Evolutionary conservation across 2,113 vertebrate genomes (phyloP).

Genomic region (Tapirus terrestris): DNA sequence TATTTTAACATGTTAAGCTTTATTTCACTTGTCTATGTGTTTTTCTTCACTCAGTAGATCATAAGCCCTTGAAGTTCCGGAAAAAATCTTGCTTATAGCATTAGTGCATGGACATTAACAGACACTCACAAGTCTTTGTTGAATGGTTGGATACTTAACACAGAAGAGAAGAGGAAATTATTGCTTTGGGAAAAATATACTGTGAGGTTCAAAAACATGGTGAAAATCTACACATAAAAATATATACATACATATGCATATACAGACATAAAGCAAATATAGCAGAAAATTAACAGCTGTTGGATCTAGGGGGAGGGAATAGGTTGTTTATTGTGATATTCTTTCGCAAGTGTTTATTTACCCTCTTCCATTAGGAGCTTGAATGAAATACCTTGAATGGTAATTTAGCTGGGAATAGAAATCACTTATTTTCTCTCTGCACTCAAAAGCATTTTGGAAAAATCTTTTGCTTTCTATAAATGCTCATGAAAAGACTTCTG

Average conservation of each 20-base stretch:
- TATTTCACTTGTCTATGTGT: neutral
- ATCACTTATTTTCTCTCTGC: neutral
- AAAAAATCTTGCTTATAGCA: neutral
- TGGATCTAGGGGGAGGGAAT: neutral
- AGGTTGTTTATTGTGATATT: neutral
- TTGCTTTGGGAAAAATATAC: neutral
- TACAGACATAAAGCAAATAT: neutral
- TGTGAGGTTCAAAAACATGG: neutral
- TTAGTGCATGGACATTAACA: neutral
- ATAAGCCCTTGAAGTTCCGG: neutral
- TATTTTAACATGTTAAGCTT: neutral
- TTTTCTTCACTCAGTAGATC: neutral
- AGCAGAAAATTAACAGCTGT: neutral
- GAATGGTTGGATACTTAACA: neutral
- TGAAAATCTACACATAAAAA: neutral
- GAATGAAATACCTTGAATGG: neutral
- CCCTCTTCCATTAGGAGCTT: neutral
- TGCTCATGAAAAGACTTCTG: neutral
- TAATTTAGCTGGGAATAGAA: constrained; percentile 52
- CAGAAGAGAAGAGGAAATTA: neutral
- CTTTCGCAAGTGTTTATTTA: neutral
- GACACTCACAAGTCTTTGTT: neutral
- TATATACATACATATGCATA: neutral
- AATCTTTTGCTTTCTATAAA: neutral
- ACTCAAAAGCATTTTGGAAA: neutral